phyloP scores from a whole-genome alignment of 2,113 vertebrate genomes.

The Hyla sarda region DNA sequence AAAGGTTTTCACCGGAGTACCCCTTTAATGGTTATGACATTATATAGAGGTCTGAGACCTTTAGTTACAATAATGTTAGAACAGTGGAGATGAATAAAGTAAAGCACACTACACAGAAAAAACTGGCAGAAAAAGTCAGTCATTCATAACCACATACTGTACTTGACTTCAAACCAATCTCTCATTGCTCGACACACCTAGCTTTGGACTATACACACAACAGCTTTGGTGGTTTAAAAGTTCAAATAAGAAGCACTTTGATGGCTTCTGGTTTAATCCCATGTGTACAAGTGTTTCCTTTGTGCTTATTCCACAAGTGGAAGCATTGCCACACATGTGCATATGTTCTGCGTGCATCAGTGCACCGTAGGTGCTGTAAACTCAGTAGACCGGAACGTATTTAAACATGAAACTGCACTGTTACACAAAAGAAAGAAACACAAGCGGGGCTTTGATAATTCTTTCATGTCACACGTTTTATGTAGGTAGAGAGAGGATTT shows the following conservation, averaged over 20 bases:
- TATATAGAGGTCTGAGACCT: neutral
- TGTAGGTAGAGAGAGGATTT: neutral
- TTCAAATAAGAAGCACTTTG: slow-evolving; percentile 56
- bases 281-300: slow-evolving; percentile 52
- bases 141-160: slow-evolving; percentile 40
- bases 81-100: neutral
- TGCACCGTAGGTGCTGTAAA: slow-evolving; percentile 49
- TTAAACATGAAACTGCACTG: slow-evolving; percentile 29
- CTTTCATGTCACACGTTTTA: slow-evolving; percentile 25
- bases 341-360: slow-evolving; percentile 23
- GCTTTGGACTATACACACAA: slow-evolving; percentile 26
- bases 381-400: slow-evolving; percentile 34
- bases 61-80: neutral
- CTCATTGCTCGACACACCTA: slow-evolving; percentile 46
- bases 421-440: slow-evolving; percentile 34
- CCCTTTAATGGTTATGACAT: neutral
- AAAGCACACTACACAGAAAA: neutral
- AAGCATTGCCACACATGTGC: slow-evolving; percentile 41
- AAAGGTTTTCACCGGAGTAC: too few species aligned
- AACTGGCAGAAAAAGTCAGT: neutral
- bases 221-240: slow-evolving; percentile 48
- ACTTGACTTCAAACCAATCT: slow-evolving; percentile 41
- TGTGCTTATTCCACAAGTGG: slow-evolving; percentile 45
- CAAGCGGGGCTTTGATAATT: slow-evolving; percentile 6
- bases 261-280: slow-evolving; percentile 42